Evolutionary conservation across 2,797 vertebrate genomes (phyloP), one percentile per base, ranked within the genome.

Genomic region (Poecilia picta): DNA sequence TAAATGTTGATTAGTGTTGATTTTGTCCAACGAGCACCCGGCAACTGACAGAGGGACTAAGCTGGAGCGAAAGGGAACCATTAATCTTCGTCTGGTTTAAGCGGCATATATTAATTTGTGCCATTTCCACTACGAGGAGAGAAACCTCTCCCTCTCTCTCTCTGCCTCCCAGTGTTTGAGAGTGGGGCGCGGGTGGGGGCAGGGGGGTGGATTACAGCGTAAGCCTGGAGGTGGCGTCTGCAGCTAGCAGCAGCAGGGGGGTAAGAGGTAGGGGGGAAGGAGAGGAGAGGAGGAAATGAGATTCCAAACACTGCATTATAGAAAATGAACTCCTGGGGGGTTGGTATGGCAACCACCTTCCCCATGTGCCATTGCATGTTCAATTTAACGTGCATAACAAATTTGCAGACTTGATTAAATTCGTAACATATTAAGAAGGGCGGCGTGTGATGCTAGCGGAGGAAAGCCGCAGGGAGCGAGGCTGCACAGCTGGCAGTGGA

Each of bases 11-110:
- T 99, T 98, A 98, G 97, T 97, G 97, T 98, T 98, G 97, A 98
- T 98, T 99, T 97, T 98, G 97, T 97, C 97, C 96, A 92, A 97
- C 96, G 95, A 97, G 96, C 96, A 97, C 96, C 96, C 96, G 96
- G 96, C 96, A 94, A 98, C 96, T 99, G 98, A 98, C 98, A 98
- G 97, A 96, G 96, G 96, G 96, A 97, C 97, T 98, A 98, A 99
- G 96, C 97, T 96, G 96, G 96, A 94, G 97, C 96, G 97, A 98
- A 97, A 97, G 97, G 96, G 95, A 96, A 96, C 97, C 98, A 99
- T 99, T 98, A 98, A 98, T 99, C 98, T 98, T 97, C 97, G 96
- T 98, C 98, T 99, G 97, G 96, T 99, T 98, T 98, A 99, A 99
- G 97, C 97, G 97, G 97, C 97, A 97, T 97, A 98, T 99, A 99